Percentiles rank a stretch among this genome's conserved stretches.
These are phyloP conservation scores for Crenichthys baileyi DNA, from an alignment of 2,797 vertebrate genomes.

Conservation along the genomic window DNA sequence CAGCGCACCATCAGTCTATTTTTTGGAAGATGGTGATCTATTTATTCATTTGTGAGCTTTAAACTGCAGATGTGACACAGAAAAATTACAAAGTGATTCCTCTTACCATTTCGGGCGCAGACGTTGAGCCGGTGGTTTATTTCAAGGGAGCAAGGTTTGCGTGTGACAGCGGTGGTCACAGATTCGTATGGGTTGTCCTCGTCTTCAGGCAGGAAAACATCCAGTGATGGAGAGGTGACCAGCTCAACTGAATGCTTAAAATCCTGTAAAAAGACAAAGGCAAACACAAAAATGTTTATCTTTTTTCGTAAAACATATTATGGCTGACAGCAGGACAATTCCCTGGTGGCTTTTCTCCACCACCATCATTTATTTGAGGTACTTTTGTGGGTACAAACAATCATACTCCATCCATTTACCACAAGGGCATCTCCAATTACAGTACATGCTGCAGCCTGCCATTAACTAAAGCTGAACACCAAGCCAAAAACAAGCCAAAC, in stretches of 20 bases:
- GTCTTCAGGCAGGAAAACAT: constrained; percentile 89
- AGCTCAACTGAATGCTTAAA: constrained; percentile 86
- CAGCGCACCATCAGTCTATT: neutral
- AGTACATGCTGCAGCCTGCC: neutral
- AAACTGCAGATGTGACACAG: neutral
- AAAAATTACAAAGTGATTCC: neutral
- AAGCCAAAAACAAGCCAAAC: constrained; percentile 22
- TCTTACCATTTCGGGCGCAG: constrained; percentile 85
- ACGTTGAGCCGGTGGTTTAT: constrained; percentile 84
- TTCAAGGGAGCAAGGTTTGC: constrained; percentile 94
- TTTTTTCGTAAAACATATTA: neutral
- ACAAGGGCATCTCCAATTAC: neutral
- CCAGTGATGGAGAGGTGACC: constrained; percentile 87
- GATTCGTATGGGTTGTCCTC: constrained; percentile 91
- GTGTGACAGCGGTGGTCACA: constrained; percentile 89
- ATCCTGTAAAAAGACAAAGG: constrained; percentile 79
- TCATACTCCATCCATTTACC: neutral
- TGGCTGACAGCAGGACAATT: neutral
- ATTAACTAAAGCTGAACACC: neutral
- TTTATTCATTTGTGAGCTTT: neutral
- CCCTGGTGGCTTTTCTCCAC: neutral
- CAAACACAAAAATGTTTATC: neutral
- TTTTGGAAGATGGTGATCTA: neutral
- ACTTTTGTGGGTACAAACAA: neutral
- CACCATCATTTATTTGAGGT: neutral